These are phyloP conservation scores for Ploceus nigricollis DNA, from an alignment of 2,113 vertebrate genomes.

Conservation along the genomic window DNA sequence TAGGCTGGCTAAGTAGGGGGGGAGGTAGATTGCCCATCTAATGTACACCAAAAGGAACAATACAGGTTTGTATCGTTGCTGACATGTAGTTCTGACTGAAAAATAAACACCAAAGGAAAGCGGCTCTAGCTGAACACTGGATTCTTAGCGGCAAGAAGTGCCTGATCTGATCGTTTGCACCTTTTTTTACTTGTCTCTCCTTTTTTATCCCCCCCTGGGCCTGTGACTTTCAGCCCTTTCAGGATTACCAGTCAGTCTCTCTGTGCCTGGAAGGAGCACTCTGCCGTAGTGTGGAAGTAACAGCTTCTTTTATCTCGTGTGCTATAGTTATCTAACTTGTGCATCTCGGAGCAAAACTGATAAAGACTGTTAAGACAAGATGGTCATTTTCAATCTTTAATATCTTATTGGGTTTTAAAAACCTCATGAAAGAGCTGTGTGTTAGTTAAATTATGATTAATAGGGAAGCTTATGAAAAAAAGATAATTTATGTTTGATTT, in stretches of 20 bases:
- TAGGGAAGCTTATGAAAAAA: background rate
- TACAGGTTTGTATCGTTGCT: background rate
- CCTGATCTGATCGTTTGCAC: background rate
- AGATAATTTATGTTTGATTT: background rate
- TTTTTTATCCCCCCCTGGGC: rapidly evolving
- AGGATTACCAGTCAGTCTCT: background rate
- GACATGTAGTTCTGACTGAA: background rate
- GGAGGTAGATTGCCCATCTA: background rate
- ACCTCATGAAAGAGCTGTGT: background rate
- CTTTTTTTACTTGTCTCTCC: background rate
- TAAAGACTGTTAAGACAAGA: background rate
- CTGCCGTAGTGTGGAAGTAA: background rate
- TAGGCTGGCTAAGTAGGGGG: background rate
- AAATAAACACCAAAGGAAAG: background rate
- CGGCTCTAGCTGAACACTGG: background rate
- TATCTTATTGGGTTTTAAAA: background rate
- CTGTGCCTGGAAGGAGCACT: background rate
- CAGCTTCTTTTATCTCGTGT: background rate
- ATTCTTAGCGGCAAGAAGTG: background rate
- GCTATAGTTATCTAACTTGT: background rate
- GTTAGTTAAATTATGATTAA: background rate
- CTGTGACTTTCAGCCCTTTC: background rate
- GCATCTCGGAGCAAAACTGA: background rate
- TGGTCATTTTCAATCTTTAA: background rate
- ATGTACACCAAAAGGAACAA: background rate